Evolutionary conservation across 2,113 vertebrate species (phyloP).

Genomic region (Opisthocomus hoazin): DNA sequence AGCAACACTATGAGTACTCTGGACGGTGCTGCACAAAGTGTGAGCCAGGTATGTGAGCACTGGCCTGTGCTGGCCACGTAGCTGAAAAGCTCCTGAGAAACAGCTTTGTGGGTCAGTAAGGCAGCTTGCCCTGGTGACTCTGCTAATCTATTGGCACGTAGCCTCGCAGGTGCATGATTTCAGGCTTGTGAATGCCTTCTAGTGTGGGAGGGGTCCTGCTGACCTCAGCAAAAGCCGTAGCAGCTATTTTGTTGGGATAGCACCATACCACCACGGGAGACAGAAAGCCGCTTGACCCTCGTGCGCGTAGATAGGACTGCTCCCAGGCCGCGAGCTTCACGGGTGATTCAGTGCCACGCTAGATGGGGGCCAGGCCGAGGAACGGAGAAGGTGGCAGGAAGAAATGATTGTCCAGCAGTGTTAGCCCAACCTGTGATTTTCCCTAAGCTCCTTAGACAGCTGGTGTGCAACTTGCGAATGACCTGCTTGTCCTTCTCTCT

Average conservation of each 20-base stretch:
- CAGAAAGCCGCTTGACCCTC: background rate
- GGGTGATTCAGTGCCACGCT: background rate
- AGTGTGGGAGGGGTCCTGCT: background rate
- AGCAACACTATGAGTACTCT: constrained; percentile 62
- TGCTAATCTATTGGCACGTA: background rate
- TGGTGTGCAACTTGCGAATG: background rate
- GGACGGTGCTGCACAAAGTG: constrained; percentile 74
- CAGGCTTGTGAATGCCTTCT: background rate
- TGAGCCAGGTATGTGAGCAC: constrained; percentile 67
- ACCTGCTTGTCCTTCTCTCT: background rate
- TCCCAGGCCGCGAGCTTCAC: background rate
- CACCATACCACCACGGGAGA: background rate
- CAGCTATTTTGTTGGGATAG: background rate
- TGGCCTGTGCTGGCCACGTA: background rate
- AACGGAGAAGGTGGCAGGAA: background rate
- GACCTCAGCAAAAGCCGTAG: background rate
- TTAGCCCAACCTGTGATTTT: background rate
- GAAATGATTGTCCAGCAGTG: background rate
- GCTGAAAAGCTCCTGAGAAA: background rate
- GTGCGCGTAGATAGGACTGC: fast-evolving
- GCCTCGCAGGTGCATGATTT: background rate
- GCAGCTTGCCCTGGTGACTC: background rate
- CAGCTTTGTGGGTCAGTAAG: background rate
- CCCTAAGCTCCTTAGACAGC: background rate
- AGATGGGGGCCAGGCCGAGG: background rate